A percentile compares a stretch with the other conserved stretches of the same genome.
Evolutionary conservation across 37 sponge, comb jelly and placozoan genomes (phyloP).

Genomic region (Halichondria panicea): DNA sequence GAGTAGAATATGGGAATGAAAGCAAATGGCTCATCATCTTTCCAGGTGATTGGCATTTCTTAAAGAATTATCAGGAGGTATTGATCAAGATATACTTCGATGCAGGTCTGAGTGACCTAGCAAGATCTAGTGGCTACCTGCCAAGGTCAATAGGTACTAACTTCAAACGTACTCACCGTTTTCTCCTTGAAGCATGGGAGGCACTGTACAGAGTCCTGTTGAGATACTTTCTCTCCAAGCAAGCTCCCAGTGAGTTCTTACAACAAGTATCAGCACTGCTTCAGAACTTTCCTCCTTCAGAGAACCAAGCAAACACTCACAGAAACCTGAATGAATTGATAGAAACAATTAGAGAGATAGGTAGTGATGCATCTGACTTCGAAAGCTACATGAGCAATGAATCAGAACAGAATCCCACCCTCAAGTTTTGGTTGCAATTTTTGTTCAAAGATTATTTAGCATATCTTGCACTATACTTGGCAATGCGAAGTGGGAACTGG

Average conservation of each 20-base stretch:
- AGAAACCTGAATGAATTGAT: not conserved
- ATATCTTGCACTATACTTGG: conserved; percentile 9
- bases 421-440: conserved; percentile 37
- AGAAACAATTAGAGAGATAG: not conserved
- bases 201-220: conserved; percentile 10
- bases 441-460: conserved; percentile 24
- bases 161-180: conserved; percentile 19
- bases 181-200: conserved; percentile 29
- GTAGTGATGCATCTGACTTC: not conserved
- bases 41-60: conserved; percentile 41
- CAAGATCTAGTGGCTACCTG: conserved; percentile 23
- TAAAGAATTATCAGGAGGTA: conserved; percentile 17
- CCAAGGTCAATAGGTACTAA: not conserved
- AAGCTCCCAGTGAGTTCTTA: too few species aligned
- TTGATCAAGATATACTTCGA: conserved; percentile 19
- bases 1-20: conserved; percentile 13
- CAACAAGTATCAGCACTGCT: too few species aligned
- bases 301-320: not conserved
- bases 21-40: conserved; percentile 21
- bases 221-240: too few species aligned
- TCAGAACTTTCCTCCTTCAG: not conserved
- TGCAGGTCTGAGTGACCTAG: conserved; percentile 29
- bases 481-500: conserved; percentile 40
- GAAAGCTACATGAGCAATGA: not conserved
- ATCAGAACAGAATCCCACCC: not conserved